Conservation (phyloP, 2,113 vertebrate species). For the Herpetotheres cachinnans region DNA sequence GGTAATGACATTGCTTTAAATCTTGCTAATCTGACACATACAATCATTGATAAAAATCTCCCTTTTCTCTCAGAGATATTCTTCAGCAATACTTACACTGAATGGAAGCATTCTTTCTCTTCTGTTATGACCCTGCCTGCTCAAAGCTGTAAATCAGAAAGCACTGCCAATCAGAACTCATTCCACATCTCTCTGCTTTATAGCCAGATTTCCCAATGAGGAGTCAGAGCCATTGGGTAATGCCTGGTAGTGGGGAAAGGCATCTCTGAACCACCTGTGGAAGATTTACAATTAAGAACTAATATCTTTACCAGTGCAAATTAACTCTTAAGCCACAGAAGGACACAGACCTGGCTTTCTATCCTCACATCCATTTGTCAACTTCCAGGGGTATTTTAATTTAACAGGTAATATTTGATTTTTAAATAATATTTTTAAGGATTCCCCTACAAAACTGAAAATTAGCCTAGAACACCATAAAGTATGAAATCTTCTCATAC, state of each 20-base stretch:
- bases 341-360: neutral
- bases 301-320: neutral
- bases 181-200: neutral
- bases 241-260: neutral
- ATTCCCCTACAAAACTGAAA: neutral
- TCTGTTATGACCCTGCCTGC: neutral
- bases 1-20: neutral
- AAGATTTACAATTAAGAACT: neutral
- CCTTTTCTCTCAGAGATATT: neutral
- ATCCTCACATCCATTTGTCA: neutral
- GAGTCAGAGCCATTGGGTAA: neutral
- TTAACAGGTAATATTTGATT: neutral
- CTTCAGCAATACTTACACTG: neutral
- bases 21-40: neutral
- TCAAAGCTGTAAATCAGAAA: constrained; percentile 1
- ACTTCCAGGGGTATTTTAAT: neutral
- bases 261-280: neutral
- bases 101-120: neutral
- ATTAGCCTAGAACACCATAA: neutral
- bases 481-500: neutral
- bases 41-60: neutral
- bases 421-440: neutral
- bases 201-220: neutral
- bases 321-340: neutral
- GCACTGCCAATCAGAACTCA: neutral